Evolutionary conservation across 2,888 invertebrate species (phyloP), one percentile per base, ranked within the genome.

Genomic region (Rotaria macrura): DNA sequence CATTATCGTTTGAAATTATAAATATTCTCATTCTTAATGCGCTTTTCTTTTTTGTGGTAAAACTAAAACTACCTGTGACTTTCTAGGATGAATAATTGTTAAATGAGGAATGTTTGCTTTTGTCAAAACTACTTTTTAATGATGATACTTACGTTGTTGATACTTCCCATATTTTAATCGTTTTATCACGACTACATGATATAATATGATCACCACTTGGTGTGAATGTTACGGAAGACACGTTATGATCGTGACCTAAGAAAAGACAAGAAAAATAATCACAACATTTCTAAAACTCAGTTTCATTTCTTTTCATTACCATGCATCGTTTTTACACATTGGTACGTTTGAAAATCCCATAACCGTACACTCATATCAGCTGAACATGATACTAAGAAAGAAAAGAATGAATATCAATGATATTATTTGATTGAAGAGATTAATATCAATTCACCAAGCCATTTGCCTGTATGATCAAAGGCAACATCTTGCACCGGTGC

Each of bases 111-210:
- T 43, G 5, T 9, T 47, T 47, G 4, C 14, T 47, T 47, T 47
- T 47, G 10, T 7, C 1, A 4, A 47, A 47, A 47, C 10, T 52
- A 52, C 3, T 23, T 52, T 23, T 52, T 23, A 23, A 52, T 6
- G 20, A 14, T 25, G 25, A 40, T 14, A 79, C 79, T 79, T 43
- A 79, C 79, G 79, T 25, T 10, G 95, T 96, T 87, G 95, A 93
- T 87, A 96, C 96, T 91, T 99, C 99, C 99, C 99, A 99, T 93
- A 99, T 95, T 93, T 99, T 99, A 90, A 99, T 96, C 87, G 96
- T 96, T 92, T 96, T 97, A 92, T 99, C 99, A 89, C 99, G 93
- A 88, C 97, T 97, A 88, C 96, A 95, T 87, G 96, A 96, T 89
- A 97, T 94, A 88, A 98, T 94, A 90, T 95, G 95, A 92, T 98